These are phyloP conservation scores for Hypothenemus hampei DNA, from an alignment of 1,140 invertebrate species.

Conservation along the genomic window DNA sequence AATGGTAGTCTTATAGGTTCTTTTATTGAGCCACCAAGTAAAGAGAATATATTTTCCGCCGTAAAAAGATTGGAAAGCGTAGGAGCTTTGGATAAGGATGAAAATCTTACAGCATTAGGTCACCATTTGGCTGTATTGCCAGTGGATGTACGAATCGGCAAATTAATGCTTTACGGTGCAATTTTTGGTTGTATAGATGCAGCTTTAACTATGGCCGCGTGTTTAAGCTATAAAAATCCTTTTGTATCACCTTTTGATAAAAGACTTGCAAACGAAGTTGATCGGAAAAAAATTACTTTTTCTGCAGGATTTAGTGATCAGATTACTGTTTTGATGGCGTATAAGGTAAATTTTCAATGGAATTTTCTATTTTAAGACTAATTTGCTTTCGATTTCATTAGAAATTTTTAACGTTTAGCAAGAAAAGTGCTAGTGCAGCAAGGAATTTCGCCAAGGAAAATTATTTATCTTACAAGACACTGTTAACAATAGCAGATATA, in stretches of 20 bases:
- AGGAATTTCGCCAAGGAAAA: conserved; percentile 66
- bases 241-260: conserved; percentile 74
- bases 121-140: conserved; percentile 84
- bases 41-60: conserved; percentile 71
- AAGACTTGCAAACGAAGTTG: conserved; percentile 63
- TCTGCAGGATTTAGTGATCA: conserved; percentile 73
- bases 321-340: conserved; percentile 71
- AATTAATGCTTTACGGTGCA: conserved; percentile 81
- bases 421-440: conserved; percentile 56
- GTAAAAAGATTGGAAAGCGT: conserved; percentile 73
- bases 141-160: conserved; percentile 82
- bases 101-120: conserved; percentile 81
- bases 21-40: conserved; percentile 76
- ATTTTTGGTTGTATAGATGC: conserved; percentile 93
- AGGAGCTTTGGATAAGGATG: conserved; percentile 76
- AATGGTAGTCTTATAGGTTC: conserved; percentile 45
- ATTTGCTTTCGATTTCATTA: conserved; percentile 36
- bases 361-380: background rate
- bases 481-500: conserved; percentile 70
- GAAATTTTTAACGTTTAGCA: conserved; percentile 67
- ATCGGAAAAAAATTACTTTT: conserved; percentile 68
- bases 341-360: conserved; percentile 54
- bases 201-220: conserved; percentile 86
- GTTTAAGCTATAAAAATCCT: conserved; percentile 79
- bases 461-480: conserved; percentile 67